Base-by-base conservation (phyloP, 2,797 vertebrate species). In the Cryptoprocta ferox region DNA sequence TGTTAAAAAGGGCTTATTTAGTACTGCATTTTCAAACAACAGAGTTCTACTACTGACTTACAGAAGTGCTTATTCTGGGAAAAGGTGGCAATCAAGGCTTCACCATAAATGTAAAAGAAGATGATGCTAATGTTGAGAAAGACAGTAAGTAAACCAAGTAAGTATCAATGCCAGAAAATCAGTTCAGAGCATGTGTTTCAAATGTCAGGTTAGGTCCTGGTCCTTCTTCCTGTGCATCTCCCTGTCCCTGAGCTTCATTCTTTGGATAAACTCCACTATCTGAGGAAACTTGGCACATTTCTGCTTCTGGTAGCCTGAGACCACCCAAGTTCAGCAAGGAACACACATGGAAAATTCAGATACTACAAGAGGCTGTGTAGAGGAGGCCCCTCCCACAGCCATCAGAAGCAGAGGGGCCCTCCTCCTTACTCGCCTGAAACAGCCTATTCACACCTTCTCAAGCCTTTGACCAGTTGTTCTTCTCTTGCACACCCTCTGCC, bases 311-410 rank as follows among this genome's bases (percentile, higher is more conserved):
- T 13, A 48, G 32, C 19, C 28, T 30, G 45, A 73, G 39, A 15
- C 19, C 18, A 9, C 19, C 35, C 30, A 45, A 0, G 6, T 30
- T 4, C 59, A 83, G 15, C 10, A 45, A 14, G 42, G 42, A 30
- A 30, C 59, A 76, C 6, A 4, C 14, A 12, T 15, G 30, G 45
- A 6, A 28, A 19, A 26, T 35, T 59, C 28, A 42, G 6, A 45
- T 11, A 14, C 13, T n/a, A 61, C 21, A 39, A 35, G 32, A 53
- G 5, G 6, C 0, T 26, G 19, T 8, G 16, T n/a, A 0, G 1
- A 26, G 3, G 53, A n/a, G 32, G 30, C 61, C 50, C 16, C 28
- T 73, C 35, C 26, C 26, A 48, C 0, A 28, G 59, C 59, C 32
- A 37, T 50, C 26, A 42, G 8, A n/a, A 30, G 11, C 19, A n/a